These are phyloP conservation scores for Passerina amoena DNA, from an alignment of 2,113 vertebrate species.

Conservation along the genomic window DNA sequence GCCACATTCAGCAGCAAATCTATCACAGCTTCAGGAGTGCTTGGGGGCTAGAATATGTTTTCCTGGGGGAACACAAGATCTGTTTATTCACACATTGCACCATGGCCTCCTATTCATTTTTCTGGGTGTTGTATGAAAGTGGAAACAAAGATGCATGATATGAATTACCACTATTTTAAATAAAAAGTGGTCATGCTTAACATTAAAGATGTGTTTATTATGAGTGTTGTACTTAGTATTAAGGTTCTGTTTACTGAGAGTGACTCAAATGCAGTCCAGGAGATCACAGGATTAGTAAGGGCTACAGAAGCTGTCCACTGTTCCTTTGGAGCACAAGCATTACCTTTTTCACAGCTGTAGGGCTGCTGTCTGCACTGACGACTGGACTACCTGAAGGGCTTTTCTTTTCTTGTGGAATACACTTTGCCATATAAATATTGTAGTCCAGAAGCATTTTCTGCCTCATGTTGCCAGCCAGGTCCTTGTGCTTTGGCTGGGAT, in stretches of 20 bases:
- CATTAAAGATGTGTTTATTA: neutral
- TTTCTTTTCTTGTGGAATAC: conserved; percentile 78
- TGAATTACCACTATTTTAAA: neutral
- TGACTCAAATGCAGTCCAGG: neutral
- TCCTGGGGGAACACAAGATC: neutral
- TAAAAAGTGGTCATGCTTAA: neutral
- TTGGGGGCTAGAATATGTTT: neutral
- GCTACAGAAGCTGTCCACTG: neutral
- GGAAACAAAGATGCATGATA: neutral
- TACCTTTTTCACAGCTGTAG: conserved; percentile 89
- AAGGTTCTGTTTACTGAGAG: neutral
- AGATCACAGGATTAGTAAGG: neutral
- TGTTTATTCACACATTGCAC: neutral
- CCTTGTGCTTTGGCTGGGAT: conserved; percentile 82
- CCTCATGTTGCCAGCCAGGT: conserved; percentile 71
- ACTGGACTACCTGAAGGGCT: conserved; percentile 83
- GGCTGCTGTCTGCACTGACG: conserved; percentile 89
- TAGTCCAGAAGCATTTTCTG: conserved; percentile 94
- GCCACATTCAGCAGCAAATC: neutral
- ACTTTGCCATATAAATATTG: conserved; percentile 92
- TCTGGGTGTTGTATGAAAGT: neutral
- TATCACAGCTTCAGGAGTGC: neutral
- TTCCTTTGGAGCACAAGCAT: neutral
- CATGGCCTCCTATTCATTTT: neutral
- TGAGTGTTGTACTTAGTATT: neutral